Evolutionary conservation across 2,113 vertebrate species (phyloP).

Genomic region (Forbesichthys papilliferus): DNA sequence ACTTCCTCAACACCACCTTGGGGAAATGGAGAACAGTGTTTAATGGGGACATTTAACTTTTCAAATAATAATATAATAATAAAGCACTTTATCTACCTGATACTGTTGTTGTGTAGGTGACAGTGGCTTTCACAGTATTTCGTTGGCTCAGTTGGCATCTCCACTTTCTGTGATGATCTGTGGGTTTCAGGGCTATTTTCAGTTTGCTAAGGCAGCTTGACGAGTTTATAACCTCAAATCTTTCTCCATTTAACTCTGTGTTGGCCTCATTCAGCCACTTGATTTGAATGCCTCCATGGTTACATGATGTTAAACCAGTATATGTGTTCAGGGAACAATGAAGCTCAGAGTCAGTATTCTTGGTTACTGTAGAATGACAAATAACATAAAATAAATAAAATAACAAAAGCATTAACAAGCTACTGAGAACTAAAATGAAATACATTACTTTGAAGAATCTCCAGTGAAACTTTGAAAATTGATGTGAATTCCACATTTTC

Average conservation of each 20-base stretch:
- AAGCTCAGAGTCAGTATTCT: neutral
- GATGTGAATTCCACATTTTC: conserved; percentile 9
- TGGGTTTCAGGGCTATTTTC: conserved; percentile 28
- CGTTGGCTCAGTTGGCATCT: conserved; percentile 45
- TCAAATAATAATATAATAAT: neutral
- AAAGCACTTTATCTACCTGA: conserved; percentile 34
- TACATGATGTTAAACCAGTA: conserved; percentile 6
- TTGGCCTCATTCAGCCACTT: conserved; percentile 44
- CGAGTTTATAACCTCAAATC: conserved; percentile 20
- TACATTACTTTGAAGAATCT: conserved; percentile 43
- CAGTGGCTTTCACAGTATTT: conserved; percentile 19
- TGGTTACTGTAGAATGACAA: conserved; percentile 29
- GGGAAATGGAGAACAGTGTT: conserved; percentile 4
- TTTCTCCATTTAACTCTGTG: conserved; percentile 25
- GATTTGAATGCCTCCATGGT: conserved; percentile 26
- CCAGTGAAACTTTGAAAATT: conserved; percentile 24
- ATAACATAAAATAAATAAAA: neutral
- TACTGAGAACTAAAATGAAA: neutral
- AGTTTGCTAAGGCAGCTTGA: conserved; percentile 50
- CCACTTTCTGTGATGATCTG: conserved; percentile 62
- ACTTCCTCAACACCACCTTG: conserved; percentile 64
- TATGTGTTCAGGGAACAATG: conserved; percentile 41
- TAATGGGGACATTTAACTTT: neutral
- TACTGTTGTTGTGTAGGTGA: conserved; percentile 35
- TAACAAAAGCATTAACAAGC: neutral